These are phyloP conservation scores for Prunella fulvescens DNA, from an alignment of 2,113 vertebrate species.

Conservation along the genomic window DNA sequence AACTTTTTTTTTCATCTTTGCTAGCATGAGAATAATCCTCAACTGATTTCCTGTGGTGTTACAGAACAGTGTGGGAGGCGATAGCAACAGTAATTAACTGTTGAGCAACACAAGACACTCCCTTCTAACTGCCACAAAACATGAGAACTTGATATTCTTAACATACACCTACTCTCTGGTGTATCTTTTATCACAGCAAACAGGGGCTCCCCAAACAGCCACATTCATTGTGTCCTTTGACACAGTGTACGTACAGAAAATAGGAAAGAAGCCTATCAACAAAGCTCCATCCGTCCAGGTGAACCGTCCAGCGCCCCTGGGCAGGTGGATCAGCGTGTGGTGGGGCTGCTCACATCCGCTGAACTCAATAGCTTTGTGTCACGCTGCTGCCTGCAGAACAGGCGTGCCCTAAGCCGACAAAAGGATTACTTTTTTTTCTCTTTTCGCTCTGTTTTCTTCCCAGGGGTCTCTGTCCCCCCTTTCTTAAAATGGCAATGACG, in stretches of 20 bases:
- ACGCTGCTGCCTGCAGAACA: background rate
- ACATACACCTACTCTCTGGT: background rate
- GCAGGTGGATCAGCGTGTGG: fast-evolving
- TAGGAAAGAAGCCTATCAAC: background rate
- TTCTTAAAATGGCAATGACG: background rate
- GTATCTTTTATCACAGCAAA: background rate
- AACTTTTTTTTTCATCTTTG: background rate
- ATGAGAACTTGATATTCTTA: slow-evolving; percentile 8
- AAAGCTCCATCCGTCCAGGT: background rate
- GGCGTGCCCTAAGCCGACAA: fast-evolving
- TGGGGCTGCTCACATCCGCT: background rate
- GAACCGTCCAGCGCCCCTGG: background rate
- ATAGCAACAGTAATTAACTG: slow-evolving; percentile 39
- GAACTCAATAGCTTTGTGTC: background rate
- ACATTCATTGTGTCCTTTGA: background rate
- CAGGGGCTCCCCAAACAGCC: background rate
- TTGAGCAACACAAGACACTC: slow-evolving; percentile 44
- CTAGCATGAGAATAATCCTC: background rate
- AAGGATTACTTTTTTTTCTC: background rate
- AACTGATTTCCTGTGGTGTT: background rate
- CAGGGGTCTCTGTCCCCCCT: background rate
- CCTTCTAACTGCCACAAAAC: background rate
- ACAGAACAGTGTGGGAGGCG: slow-evolving; percentile 16
- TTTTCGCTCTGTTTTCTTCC: background rate
- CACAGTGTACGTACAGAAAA: background rate